Evolutionary conservation across 2,888 invertebrate species (phyloP).

Genomic region (Spialia ferax): DNA sequence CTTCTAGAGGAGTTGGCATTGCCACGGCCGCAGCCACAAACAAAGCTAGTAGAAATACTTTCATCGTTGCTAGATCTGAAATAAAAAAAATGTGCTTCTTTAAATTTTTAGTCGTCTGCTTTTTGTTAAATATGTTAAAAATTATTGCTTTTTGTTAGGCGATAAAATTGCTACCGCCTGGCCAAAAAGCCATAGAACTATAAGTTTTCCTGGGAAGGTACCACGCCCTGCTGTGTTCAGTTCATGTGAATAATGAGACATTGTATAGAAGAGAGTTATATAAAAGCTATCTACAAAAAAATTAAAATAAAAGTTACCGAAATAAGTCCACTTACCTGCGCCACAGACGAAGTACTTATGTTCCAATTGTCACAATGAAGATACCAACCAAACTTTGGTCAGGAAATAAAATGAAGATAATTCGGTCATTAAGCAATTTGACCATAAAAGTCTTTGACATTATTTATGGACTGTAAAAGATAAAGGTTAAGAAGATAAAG

Average conservation of each 20-base stretch:
- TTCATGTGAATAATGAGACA: too few species aligned
- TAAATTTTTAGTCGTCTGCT: neutral
- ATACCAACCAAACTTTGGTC: neutral
- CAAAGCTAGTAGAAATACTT: constrained; percentile 62
- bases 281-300: too few species aligned
- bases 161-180: too few species aligned
- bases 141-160: too few species aligned
- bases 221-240: too few species aligned
- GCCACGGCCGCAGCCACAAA: constrained; percentile 65
- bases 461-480: constrained; percentile 8
- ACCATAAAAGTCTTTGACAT: constrained; percentile 1
- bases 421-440: neutral
- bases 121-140: too few species aligned
- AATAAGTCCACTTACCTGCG: neutral
- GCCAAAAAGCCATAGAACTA: too few species aligned
- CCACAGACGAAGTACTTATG: constrained; percentile 5
- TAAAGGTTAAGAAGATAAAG: neutral
- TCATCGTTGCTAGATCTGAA: constrained; percentile 63
- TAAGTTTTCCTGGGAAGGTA: too few species aligned
- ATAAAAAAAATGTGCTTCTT: constrained; percentile 25
- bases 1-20: constrained; percentile 57
- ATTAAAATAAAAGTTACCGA: neutral
- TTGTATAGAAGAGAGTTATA: too few species aligned
- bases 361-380: neutral
- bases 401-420: neutral